Evolutionary conservation across 2,113 vertebrate genomes (phyloP), one percentile per base, ranked within the genome.

Genomic region (Thunnus maccoyii): DNA sequence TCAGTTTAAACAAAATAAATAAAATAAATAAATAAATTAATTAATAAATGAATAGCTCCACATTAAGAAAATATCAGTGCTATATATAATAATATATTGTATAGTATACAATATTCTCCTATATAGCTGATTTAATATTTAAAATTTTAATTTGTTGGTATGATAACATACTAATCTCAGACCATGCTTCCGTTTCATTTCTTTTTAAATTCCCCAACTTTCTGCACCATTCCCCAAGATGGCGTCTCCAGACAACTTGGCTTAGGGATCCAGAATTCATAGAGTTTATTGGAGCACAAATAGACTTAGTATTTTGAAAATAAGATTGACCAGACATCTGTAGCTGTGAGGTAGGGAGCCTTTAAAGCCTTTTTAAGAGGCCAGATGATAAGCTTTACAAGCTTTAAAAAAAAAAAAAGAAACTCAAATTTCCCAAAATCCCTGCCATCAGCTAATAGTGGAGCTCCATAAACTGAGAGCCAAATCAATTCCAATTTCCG

Each of bases 301-400:
- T 55, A 1, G 11, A 55, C 22, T 55, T 11, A 55, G 4, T 55
- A 55, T 13, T 55, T 55, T 55, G 48, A 52, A 36, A 32, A n/a
- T n/a, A 68, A 68, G 20, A 52, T 16, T 13, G 32, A 10, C n/a
- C 65, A 68, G 11, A 68, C 65, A 11, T 67, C 64, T 1, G 65
- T 48, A 18, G 17, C 65, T 36, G 12, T 66, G 27, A 2, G 22
- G 1, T 52, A 48, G 51, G 67, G 46, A 20, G 68, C 32, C 0
- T 54, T 68, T 36, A 54, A 54, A 46, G 52, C 52, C 0, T 70
- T 56, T 6, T 11, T 56, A 3, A 56, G 52, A 46, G 68, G 32
- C 8, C 36, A 70, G 3, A 70, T 70, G 32, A 70, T 70, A 70
- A 70, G 52, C 1, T 56, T 25, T 8, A 57, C 68, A 25, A 25